Base-by-base conservation (phyloP, 1,140 invertebrate genomes). In the Microplitis demolitor region DNA sequence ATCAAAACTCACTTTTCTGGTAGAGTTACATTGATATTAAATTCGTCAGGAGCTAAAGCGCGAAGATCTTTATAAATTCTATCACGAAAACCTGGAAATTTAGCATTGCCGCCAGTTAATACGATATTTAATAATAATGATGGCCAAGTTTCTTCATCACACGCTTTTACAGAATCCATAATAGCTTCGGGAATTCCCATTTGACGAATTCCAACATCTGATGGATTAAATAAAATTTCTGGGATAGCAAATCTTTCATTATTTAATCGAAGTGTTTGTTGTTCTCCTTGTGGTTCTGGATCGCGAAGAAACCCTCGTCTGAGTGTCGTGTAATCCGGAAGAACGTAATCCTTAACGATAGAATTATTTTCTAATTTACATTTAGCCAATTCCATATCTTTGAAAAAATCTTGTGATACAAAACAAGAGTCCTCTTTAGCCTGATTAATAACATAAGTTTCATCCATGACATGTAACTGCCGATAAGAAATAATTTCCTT, bases 391-490 rank as follows among this genome's bases (percentile, higher is more conserved):
- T 91, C 89, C 92, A 99, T 95, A 74, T 98, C 96, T 14, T 87
- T 86, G 79, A 91, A 92, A 80, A 98, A 97, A 81, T 99, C 90
- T 77, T 91, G 89, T 0, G 97, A 94, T 0, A 99, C 96, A 89
- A 93, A 99, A 82, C 98, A 99, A 0, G 94, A 92, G 85, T 99
- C 98, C 88, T 99, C 98, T 85, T 99, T 99, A 0, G 95, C 93
- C 88, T 99, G 97, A 87, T 99, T 99, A 8, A 99, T 97, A 0
- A 99, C 97, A 87, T 97, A 98, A 0, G 97, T 99, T 87, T 99
- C 98, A 84, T 99, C 98, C 95, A 99, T 97, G 0, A 99, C 97
- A 89, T 99, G 96, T 14, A 99, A 87, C 80, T 99, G 97, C 50
- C 97, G 90, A 83, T 98, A 99, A 0, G 98, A 99, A 73, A 99